Base-by-base conservation (phyloP, 2,113 vertebrate genomes). In the Haemorhous mexicanus region DNA sequence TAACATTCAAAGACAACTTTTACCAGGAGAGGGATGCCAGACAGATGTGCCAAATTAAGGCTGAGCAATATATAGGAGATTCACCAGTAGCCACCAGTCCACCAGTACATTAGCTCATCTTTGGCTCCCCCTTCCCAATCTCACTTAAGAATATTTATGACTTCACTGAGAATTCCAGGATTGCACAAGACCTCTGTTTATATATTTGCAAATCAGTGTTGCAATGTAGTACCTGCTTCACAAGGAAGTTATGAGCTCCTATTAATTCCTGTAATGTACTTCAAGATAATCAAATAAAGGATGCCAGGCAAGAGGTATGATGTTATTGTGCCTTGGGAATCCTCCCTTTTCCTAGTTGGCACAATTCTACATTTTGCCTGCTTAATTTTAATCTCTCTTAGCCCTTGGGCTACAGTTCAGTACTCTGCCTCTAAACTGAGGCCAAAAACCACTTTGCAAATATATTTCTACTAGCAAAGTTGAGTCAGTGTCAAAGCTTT, bases 361-460 rank as follows among this genome's bases (percentile, higher is more conserved):
- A 89, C 33, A 84, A 64, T 91, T 95, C 52, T 86, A 64, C 44
- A 44, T 93, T 87, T 86, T 76, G 53, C 46, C 84, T 88, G 33
- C 32, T 90, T 94, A 81, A 76, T 89, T 91, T 95, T 88, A 90
- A 87, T 96, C 68, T 94, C 62, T 87, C 50, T 87, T 70, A 92
- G 88, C 64, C 89, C 77, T 93, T 68, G 52, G 93, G 85, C 87
- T 89, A 95, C 24, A 73, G 78, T 61, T 43, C 92, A 94, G 89
- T 95, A 87, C 43, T 96, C 43, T 86, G 50, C 32, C 50, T 91
- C 70, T 95, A 85, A 94, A 96, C 1, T 1, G 32, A 95, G 87
- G 74, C 72, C 56, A 86, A 91, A 96, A 91, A 13, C 35, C 32
- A 76, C 74, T 89, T 85, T 73, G 79, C 74, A 95, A 96, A 94